phyloP scores from a whole-genome alignment of 2,797 vertebrate genomes.

The Odontamblyopus rebecca region DNA sequence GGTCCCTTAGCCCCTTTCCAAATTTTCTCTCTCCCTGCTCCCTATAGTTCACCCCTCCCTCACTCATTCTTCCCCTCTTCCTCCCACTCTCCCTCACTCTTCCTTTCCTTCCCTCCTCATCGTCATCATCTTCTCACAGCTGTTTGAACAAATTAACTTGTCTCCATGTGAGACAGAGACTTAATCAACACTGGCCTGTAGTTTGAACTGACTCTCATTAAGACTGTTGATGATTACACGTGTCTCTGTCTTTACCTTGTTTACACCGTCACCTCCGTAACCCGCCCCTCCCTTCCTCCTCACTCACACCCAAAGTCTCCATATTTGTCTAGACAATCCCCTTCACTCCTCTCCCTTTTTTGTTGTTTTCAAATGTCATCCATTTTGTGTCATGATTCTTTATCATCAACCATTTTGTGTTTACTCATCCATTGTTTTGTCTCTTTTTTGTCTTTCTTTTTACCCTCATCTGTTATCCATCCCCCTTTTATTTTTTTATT shows the following conservation, averaged over 20 bases:
- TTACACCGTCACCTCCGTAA: constrained; percentile 58
- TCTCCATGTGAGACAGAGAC: constrained; percentile 59
- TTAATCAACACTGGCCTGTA: constrained; percentile 61
- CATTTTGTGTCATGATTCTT: constrained; percentile 71
- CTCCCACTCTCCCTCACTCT: constrained; percentile 1
- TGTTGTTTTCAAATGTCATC: constrained; percentile 63
- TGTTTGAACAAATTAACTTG: constrained; percentile 57
- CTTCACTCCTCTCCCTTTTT: constrained; percentile 2
- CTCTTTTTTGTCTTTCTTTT: constrained; percentile 54
- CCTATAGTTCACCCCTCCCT: background rate
- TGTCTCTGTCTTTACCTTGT: constrained; percentile 71
- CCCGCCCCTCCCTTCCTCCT: constrained; percentile 24
- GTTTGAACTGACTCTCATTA: constrained; percentile 61
- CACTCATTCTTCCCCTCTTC: background rate
- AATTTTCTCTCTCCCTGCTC: constrained; percentile 27
- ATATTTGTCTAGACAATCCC: constrained; percentile 42
- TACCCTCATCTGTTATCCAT: constrained; percentile 64
- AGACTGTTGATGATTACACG: constrained; percentile 63
- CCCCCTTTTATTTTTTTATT: constrained; percentile 53
- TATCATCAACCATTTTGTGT: constrained; percentile 77
- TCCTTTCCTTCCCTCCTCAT: constrained; percentile 22
- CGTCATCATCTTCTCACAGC: constrained; percentile 41
- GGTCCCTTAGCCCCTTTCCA: constrained; percentile 34
- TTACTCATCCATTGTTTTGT: constrained; percentile 76
- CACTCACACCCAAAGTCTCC: constrained; percentile 47